Base-by-base conservation (phyloP, 2,113 vertebrate genomes). In the Prunella himalayana region DNA sequence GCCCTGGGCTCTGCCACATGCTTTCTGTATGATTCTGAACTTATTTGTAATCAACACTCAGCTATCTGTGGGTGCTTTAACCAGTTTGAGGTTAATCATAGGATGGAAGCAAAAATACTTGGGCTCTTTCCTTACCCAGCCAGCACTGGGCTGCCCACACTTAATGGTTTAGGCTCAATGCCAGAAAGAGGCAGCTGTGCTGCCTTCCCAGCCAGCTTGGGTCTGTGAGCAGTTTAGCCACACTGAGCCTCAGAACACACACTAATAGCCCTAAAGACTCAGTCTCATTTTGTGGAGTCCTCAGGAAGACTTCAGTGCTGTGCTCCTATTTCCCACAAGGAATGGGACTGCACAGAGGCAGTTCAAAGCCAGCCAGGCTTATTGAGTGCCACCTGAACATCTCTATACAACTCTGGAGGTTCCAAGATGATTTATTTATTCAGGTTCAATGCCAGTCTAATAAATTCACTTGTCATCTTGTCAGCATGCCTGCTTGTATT, bases 111-210 rank as follows among this genome's bases (percentile, higher is more conserved):
- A 91, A 68, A 73, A 56, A 50, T 50, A 42, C 57, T 78, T 91
- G 90, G 87, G 56, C 39, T 77, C 71, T 89, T 44, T 13, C 41
- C n/a, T 89, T 57, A 27, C 20, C 6, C 63, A 90, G 84, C 57
- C 63, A 72, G 37, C 22, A 2, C 0, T 64, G 61, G 61, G 57
- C 70, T 2, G 28, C 70, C n/a, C n/a, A 23, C 25, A 16, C 41
- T 85, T 72, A 50, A 2, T 89, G 56, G 65, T 49, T 87, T n/a
- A 79, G 93, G 82, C 45, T 5, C 6, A 23, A 4, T 17, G 79
- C 94, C 95, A 94, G 53, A n/a, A 49, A 82, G 70, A 59, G 39
- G 54, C 90, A 95, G 73, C 87, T 93, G 92, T 87, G 42, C 61
- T 79, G 44, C 44, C 49, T 90, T 87, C 44, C n/a, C 41, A 76